Evolutionary conservation across 2,888 invertebrate genomes (phyloP).

Genomic region (Caenorhabditis angaria): DNA sequence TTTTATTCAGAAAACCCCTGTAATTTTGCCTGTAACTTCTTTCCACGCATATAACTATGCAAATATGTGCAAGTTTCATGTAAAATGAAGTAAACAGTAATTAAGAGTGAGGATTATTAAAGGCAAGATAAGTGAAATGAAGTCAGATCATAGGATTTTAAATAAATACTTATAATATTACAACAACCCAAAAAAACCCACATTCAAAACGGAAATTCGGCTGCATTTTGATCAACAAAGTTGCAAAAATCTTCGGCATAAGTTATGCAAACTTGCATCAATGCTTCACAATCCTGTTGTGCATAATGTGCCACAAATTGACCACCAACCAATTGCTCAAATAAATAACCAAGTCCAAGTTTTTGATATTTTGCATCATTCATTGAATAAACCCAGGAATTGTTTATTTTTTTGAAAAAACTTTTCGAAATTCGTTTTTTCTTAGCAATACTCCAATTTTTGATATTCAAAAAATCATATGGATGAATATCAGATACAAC

Average conservation of each 20-base stretch:
- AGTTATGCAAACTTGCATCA: constrained; percentile 61
- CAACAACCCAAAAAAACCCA: too few species aligned
- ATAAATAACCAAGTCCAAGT: not conserved
- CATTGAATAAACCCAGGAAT: not conserved
- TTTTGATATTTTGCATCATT: not conserved
- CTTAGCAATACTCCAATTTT: constrained; percentile 30
- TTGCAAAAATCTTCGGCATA: constrained; percentile 62
- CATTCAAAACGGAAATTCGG: constrained; percentile 43
- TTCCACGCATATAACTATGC: too few species aligned
- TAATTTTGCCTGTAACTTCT: too few species aligned
- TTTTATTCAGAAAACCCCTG: too few species aligned
- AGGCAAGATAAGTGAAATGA: too few species aligned
- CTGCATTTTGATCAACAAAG: constrained; percentile 53
- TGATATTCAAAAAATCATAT: constrained; percentile 11
- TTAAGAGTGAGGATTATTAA: too few species aligned
- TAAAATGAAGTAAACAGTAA: too few species aligned
- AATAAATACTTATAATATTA: too few species aligned
- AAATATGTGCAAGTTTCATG: too few species aligned
- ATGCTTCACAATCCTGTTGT: constrained; percentile 61
- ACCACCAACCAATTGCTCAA: constrained; percentile 14
- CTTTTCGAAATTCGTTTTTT: constrained; percentile 13
- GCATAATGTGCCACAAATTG: constrained; percentile 56
- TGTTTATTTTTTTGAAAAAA: not conserved
- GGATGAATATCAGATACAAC: not conserved
- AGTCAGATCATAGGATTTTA: too few species aligned